A percentile compares a stretch with the other conserved stretches of the same genome.
phyloP scores from a whole-genome alignment of 2,888 invertebrate genomes.

The Amblyteles armatorius region DNA sequence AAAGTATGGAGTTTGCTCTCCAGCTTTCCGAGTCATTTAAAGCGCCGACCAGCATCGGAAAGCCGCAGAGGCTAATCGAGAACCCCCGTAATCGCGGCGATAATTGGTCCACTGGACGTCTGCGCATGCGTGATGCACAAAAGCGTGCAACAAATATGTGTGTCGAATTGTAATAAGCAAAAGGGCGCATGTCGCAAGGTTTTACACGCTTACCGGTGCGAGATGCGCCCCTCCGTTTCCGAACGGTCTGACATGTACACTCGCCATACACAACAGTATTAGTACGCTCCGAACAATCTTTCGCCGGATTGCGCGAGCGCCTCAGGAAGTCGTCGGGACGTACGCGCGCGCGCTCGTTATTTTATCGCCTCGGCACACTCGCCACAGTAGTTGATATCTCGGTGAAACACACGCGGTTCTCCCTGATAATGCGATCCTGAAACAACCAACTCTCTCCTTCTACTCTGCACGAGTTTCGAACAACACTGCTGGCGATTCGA shows the following conservation, averaged over 20 bases:
- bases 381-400: conserved; percentile 73
- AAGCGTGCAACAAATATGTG: not conserved
- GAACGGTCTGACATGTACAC: not conserved
- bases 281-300: conserved; percentile 66
- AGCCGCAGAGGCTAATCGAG: conserved; percentile 68
- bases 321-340: conserved; percentile 78
- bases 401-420: conserved; percentile 72
- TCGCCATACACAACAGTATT: conserved; percentile 2
- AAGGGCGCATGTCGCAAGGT: not conserved
- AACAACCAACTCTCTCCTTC: conserved; percentile 12
- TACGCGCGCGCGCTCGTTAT: conserved; percentile 63
- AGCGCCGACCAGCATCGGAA: conserved; percentile 52
- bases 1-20: conserved; percentile 14
- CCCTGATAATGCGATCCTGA: conserved; percentile 56
- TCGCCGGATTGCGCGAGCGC: conserved; percentile 68
- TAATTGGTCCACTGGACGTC: conserved; percentile 70
- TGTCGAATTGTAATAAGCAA: not conserved
- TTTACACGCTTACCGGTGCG: not conserved
- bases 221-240: not conserved
- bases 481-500: not conserved
- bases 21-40: conserved; percentile 9
- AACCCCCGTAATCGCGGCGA: conserved; percentile 61
- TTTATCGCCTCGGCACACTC: conserved; percentile 78
- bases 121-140: conserved; percentile 40
- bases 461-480: conserved; percentile 16